Evolutionary conservation across 1,140 invertebrate species (phyloP), one percentile per base, ranked within the genome.

Genomic region (Adelges cooleyi): DNA sequence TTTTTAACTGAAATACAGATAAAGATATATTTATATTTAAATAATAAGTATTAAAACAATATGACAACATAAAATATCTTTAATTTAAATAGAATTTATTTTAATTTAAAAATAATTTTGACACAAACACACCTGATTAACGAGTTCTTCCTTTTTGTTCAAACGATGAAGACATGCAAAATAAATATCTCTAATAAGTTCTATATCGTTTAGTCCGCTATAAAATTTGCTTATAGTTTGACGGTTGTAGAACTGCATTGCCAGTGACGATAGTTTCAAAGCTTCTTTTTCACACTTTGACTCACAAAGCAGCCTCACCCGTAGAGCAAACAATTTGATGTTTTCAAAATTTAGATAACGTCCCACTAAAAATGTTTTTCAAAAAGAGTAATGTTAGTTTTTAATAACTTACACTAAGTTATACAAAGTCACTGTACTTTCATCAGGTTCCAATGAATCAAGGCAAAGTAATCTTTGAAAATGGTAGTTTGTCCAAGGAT

Each of bases 151-250:
- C 13, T 8, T 59, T 8, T 22, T 48, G 46, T 48, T 33, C 15
- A 18, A 2, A 5, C 23, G 13, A 13, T 48, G 23, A 48, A 62
- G 56, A 11, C 42, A 62, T 22, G 42, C 56, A 46, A 23, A 62
- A 48, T 62, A 48, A 48, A 62, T 48, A 48, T 62, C 56, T 48
- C 56, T 46, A 6, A 62, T 62, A 20, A 46, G 29, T 29, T 20
- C 17, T n/a, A 20, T 27, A 62, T 62, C 56, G 0, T 18, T 3
- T 33, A 46, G 3, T 2, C 44, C 42, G 33, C 18, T 15, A 3
- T 29, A 3, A n/a, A 9, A 17, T 48, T 15, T 48, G 3, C 0
- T 20, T 33, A 27, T 20, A 1, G 20, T 8, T 20, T 59, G 9
- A 6, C 15, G 27, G 11, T 48, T 20, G 1, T 22, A 15, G 11